Conservation (phyloP, 2,113 vertebrate species). For the Oncorhynchus keta region DNA sequence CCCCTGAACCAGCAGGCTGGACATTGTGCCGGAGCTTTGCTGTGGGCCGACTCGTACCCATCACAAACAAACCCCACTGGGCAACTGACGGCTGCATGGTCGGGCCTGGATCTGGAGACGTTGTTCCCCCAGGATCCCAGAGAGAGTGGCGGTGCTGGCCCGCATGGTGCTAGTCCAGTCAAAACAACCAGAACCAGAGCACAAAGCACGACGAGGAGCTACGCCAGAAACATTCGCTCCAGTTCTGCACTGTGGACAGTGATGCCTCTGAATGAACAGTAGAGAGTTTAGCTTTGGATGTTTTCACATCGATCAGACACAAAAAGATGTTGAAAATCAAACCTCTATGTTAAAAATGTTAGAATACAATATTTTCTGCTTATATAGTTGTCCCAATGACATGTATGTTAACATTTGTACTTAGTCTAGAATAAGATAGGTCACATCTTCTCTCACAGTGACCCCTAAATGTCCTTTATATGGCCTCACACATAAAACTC, state of each 20-base stretch:
- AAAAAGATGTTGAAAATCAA: background rate
- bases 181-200: slow-evolving; percentile 26
- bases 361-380: too few relatives aligned
- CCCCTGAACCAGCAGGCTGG: slow-evolving; percentile 34
- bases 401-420: too few relatives aligned
- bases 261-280: slow-evolving; percentile 2
- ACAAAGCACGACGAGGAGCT: slow-evolving; percentile 46
- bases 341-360: background rate
- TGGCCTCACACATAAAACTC: too few relatives aligned
- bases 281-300: too few relatives aligned
- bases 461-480: too few relatives aligned
- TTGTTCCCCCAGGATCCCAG: background rate
- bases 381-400: too few relatives aligned
- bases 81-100: slow-evolving; percentile 53
- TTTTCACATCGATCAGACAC: too few relatives aligned
- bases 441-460: too few relatives aligned
- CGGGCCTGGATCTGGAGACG: background rate
- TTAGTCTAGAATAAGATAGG: too few relatives aligned
- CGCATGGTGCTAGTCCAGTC: background rate
- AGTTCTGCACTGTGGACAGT: slow-evolving; percentile 5
- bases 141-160: background rate
- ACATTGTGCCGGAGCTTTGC: slow-evolving; percentile 26
- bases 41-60: background rate
- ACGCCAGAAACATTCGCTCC: slow-evolving; percentile 36
- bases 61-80: slow-evolving; percentile 43